Base-by-base conservation (phyloP, 2,797 vertebrate genomes). In the Xiphophorus birchmanni region DNA sequence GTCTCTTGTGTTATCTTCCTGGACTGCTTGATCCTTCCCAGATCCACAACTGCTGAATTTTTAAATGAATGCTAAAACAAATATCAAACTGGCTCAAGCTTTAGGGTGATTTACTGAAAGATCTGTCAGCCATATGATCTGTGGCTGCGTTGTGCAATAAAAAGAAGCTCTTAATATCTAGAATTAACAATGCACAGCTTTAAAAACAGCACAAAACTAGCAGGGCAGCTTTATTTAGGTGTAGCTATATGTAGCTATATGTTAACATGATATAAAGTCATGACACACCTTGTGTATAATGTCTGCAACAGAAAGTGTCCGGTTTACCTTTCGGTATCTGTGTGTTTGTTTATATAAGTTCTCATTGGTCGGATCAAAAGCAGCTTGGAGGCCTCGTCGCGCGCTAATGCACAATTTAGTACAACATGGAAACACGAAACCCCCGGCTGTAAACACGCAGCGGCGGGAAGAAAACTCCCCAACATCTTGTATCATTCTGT, bases 141-240 rank as follows among this genome's bases (percentile, higher is more conserved):
- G 18, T 52, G 5, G 74, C 42, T 73, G 71, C 15, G 35, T 74
- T 79, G 79, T 50, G 42, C 42, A 42, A n/a, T 48, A 6, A 69
- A 82, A 78, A 81, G 81, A 18, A 74, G 11, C 21, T 56, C 65
- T 37, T 35, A 47, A n/a, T 23, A 13, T 26, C 65, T 83, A 4
- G 37, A 37, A 78, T 82, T 80, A 71, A 3, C 56, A 42, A 60
- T 80, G 77, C n/a, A n/a, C 80, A 4, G 17, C 73, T 86, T 80
- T 74, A 47, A 81, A 77, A 88, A 71, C 63, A 83, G 69, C 77
- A 88, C 44, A 35, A 77, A 32, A 60, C 52, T 56, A 89, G 86
- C 80, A 86, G 72, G 44, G 77, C 32, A 72, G 67, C 67, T 82
- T 29, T 47, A 88, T 74, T 45, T 73, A 40, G 71, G 67, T 73